Base-by-base conservation (phyloP, 2,888 invertebrate species). In the Cotesia congregata region DNA sequence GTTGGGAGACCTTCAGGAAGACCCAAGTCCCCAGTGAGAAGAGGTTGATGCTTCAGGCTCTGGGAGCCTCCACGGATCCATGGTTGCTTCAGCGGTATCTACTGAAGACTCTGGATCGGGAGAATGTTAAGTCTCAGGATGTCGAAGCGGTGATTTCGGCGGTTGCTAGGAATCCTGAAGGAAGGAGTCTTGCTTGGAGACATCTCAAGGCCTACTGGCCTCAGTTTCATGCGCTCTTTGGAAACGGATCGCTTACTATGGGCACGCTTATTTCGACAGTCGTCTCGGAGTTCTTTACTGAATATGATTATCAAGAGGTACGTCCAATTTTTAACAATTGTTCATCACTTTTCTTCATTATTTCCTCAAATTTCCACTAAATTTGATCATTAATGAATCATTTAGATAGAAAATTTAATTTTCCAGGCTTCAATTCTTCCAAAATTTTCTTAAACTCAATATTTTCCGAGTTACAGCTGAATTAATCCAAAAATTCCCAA, bases 51-150 rank as follows among this genome's bases (percentile, higher is more conserved):
- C 90, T 95, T 59, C 91, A 93, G 81, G 94, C 95, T 0, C 88
- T 97, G 77, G 93, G 94, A 0, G 92, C 94, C 59, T 92, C 95
- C 0, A 90, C 91, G 0, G 94, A 96, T 87, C 94, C 95, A 41
- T 96, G 96, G 96, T 91, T 96, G 38, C 91, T 96, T 61, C 94
- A 95, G 87, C 93, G 95, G 93, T 95, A 95, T 90, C 92, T 96
- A 71, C 91, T 94, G 71, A 93, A 94, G 78, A 93, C 94, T 0
- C 90, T 95, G 59, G 93, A 95, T 75, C 92, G 94, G 82, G 92
- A 93, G 65, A 92, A 93, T 83, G 92, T 96, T 20, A 91, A 93
- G 83, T 92, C 93, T 0, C 93, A 94, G 80, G 94, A 95, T 82
- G 94, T 96, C 0, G 92, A 93, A 64, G 89, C 92, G 0, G 95